These are phyloP conservation scores for Lontra canadensis DNA, from an alignment of 2,113 vertebrate genomes.

Conservation along the genomic window DNA sequence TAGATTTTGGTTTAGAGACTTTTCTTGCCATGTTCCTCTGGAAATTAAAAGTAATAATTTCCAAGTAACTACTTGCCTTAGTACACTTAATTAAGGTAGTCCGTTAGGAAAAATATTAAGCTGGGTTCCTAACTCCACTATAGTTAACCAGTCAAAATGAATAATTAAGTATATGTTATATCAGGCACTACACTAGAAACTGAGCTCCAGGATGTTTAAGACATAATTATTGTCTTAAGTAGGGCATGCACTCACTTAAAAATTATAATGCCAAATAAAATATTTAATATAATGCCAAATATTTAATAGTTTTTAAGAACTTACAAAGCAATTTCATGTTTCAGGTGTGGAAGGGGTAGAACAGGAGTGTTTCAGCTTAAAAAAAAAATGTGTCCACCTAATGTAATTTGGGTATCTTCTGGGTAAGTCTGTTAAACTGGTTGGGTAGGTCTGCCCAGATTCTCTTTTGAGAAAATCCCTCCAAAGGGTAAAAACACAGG, in stretches of 20 bases:
- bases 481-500: background rate
- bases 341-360: background rate
- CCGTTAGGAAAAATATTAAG: constrained; percentile 8
- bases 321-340: constrained; percentile 25
- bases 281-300: background rate
- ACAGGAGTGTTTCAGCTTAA: background rate
- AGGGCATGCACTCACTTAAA: background rate
- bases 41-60: constrained; percentile 26
- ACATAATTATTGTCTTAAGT: background rate
- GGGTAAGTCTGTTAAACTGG: background rate
- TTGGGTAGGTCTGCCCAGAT: background rate
- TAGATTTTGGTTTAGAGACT: background rate
- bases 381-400: background rate
- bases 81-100: background rate
- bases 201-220: background rate
- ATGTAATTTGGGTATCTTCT: background rate
- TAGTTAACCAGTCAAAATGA: constrained; percentile 34
- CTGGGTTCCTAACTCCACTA: background rate
- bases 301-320: background rate
- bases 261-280: background rate
- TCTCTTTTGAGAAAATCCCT: background rate
- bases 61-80: background rate
- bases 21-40: background rate
- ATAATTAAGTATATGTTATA: background rate
- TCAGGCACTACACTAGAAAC: background rate